Percentiles rank a stretch among this genome's conserved stretches.
Evolutionary conservation across 2,797 vertebrate genomes (phyloP).

Genomic region (Hirundo rustica): DNA sequence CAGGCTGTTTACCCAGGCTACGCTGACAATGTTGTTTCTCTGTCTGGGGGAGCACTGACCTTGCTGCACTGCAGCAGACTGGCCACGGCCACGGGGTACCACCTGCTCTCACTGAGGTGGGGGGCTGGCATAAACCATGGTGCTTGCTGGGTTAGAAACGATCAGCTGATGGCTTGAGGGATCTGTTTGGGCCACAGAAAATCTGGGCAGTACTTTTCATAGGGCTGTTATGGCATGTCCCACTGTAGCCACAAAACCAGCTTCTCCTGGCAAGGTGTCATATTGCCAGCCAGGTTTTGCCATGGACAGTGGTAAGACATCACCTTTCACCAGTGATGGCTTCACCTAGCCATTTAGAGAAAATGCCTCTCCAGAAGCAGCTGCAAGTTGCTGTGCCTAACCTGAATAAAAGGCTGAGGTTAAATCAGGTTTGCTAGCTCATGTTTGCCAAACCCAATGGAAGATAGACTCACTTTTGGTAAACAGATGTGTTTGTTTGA

Average conservation of each 20-base stretch:
- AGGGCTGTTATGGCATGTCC: rapidly evolving
- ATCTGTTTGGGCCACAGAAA: not conserved
- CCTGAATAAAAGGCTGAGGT: not conserved
- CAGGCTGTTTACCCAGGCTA: not conserved
- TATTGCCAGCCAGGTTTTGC: not conserved
- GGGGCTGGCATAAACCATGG: not conserved
- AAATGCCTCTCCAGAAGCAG: not conserved
- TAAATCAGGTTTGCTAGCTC: slow-evolving; percentile 14
- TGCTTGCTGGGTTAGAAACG: not conserved
- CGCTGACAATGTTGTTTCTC: rapidly evolving
- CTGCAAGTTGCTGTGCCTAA: not conserved
- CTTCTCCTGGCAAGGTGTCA: not conserved
- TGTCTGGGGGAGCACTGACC: not conserved
- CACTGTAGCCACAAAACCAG: not conserved
- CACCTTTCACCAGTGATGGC: not conserved
- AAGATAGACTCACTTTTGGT: not conserved
- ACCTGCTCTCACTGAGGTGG: not conserved
- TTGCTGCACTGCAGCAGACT: rapidly evolving
- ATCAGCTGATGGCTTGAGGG: not conserved
- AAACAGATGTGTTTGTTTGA: slow-evolving; percentile 28
- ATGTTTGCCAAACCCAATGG: not conserved
- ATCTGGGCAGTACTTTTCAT: not conserved
- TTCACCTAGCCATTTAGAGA: not conserved
- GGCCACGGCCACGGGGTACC: rapidly evolving
- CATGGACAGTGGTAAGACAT: not conserved